These are phyloP conservation scores for Thymelicus acteon DNA, from an alignment of 2,888 invertebrate species.

Conservation along the genomic window DNA sequence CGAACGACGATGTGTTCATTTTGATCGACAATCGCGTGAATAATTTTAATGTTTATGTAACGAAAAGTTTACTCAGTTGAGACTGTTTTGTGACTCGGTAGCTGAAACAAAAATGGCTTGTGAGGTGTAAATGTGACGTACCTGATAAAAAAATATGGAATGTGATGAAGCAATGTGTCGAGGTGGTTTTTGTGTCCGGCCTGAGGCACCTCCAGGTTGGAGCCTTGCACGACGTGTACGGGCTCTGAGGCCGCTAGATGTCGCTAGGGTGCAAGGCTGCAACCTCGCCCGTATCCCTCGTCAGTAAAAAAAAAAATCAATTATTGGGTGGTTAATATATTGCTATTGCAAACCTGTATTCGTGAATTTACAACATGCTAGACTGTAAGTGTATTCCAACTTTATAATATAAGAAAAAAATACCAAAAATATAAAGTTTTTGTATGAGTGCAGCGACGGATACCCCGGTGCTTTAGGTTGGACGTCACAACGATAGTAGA, in stretches of 20 bases:
- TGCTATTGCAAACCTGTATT: conserved; percentile 38
- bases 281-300: conserved; percentile 21
- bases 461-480: conserved; percentile 28
- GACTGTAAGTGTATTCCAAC: conserved; percentile 37
- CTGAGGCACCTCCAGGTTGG: conserved; percentile 11
- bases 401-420: conserved; percentile 36
- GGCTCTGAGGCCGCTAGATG: conserved; percentile 13
- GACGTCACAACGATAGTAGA: conserved; percentile 22
- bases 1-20: conserved; percentile 25
- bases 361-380: conserved; percentile 37
- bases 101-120: conserved; percentile 32
- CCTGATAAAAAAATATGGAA: conserved; percentile 36
- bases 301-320: conserved; percentile 27
- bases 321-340: conserved; percentile 39
- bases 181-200: conserved; percentile 26
- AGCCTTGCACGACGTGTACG: not conserved
- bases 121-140: conserved; percentile 37
- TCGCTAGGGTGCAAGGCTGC: conserved; percentile 12
- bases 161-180: conserved; percentile 16
- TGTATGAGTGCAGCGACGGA: conserved; percentile 27
- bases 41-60: conserved; percentile 25
- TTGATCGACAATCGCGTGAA: conserved; percentile 26
- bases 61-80: conserved; percentile 32
- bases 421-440: conserved; percentile 33
- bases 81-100: conserved; percentile 33